Evolutionary conservation across 2,888 invertebrate genomes (phyloP), one percentile per base, ranked within the genome.

Genomic region (Argyra leucocephala): DNA sequence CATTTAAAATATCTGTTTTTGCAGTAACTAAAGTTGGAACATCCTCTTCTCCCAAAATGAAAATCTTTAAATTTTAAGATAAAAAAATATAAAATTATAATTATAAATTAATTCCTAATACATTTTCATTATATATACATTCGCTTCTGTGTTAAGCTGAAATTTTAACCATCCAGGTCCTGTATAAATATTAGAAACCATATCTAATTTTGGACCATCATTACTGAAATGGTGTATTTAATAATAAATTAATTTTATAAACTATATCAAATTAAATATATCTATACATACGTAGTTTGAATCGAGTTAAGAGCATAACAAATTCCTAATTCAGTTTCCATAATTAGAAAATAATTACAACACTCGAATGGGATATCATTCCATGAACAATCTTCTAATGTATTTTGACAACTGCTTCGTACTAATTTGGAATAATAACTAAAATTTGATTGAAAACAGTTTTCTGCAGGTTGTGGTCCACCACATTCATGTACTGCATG

Each of bases 1-100:
- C 78, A 67, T 82, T 80, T 7, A 88, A 74, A 64, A 84, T 82
- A 65, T 87, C 86, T 0, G 85, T 83, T 71, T 84, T 83, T 2
- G 85, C 78, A 21, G 88, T 86, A 0, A 87, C 87, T 61, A 88
- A 78, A 36, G 85, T 86, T 9, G 89, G 89, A 2, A 89, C 85
- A 74, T 89, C 89, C 70, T 88, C 85, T 72, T 84, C 83, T 18
- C 85, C 84, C 66, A 87, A 72, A 64, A 86, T 83, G 72, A 86
- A 87, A 68, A 88, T 74, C 87, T 87, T 69, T 65, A 74, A 74
- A 23, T 22, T n/a, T 61, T 26, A 0, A 22, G 18, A 15, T 24
- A 23, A 59, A 31, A 6, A 4, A 10, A 1, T 23, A 22, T 58
- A 22, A 22, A 22, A 58, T 62, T 66, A 4, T 66, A 36, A 66